Percentiles rank a stretch among this genome's conserved stretches.
Conservation (phyloP, 2,888 invertebrate species). For the Toxonevra muliebris region DNA sequence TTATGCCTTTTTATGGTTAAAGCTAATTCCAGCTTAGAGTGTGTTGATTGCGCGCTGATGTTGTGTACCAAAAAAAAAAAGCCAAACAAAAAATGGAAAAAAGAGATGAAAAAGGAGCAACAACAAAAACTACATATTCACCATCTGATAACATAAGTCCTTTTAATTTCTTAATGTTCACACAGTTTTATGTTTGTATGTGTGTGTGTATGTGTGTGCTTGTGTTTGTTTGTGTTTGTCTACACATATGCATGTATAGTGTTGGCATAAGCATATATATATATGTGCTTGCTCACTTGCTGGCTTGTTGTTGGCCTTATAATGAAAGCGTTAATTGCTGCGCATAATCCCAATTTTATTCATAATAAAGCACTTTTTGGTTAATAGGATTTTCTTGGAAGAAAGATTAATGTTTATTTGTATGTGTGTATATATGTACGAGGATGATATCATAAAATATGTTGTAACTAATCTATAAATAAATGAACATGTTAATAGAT, state of each 20-base stretch:
- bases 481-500: too few relatives aligned
- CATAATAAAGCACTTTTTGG: constrained; percentile 23
- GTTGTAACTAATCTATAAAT: too few relatives aligned
- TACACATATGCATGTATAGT: not conserved
- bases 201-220: constrained; percentile 6
- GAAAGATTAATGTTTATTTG: too few relatives aligned
- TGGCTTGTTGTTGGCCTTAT: constrained; percentile 20
- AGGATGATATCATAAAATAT: too few relatives aligned
- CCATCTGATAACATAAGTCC: constrained; percentile 6
- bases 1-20: too few relatives aligned
- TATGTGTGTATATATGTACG: too few relatives aligned
- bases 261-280: too few relatives aligned
- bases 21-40: too few relatives aligned
- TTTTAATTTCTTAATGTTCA: constrained; percentile 23
- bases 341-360: constrained; percentile 22
- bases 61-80: too few relatives aligned
- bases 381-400: constrained; percentile 50
- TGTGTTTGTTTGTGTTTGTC: not conserved
- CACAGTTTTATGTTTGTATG: not conserved
- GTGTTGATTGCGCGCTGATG: too few relatives aligned
- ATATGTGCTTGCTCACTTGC: not conserved
- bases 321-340: constrained; percentile 55
- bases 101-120: not conserved
- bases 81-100: not conserved
- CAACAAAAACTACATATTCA: too few relatives aligned